These are phyloP conservation scores for Rapana venosa DNA, from an alignment of 2,888 invertebrate species.

Conservation along the genomic window DNA sequence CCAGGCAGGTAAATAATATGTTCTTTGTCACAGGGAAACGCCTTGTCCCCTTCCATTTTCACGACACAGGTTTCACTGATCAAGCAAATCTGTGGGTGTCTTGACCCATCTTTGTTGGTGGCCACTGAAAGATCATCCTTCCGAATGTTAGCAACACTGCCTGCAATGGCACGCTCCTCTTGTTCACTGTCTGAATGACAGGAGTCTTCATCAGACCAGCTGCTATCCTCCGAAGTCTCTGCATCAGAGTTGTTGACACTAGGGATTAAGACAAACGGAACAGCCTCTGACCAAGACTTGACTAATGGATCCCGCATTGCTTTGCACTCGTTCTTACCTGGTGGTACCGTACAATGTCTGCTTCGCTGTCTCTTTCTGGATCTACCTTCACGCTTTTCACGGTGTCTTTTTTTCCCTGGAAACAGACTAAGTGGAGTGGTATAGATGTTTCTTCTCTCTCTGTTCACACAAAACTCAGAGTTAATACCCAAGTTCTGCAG, in stretches of 20 bases:
- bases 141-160: not conserved
- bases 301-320: not conserved
- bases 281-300: constrained; percentile 21
- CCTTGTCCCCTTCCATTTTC: not conserved
- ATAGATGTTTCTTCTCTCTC: not conserved
- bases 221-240: not conserved
- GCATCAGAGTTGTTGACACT: not conserved
- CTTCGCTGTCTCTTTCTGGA: not conserved
- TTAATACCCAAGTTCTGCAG: not conserved
- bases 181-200: not conserved
- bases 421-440: not conserved
- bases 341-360: not conserved
- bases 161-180: not conserved
- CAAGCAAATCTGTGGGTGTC: no score
- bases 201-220: constrained; percentile 26
- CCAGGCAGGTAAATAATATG: not conserved
- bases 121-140: not conserved
- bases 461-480: not conserved
- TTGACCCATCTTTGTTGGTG: not conserved
- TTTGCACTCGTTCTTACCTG: not conserved
- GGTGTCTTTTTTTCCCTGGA: not conserved
- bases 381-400: not conserved
- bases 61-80: no score
- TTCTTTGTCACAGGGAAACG: not conserved
- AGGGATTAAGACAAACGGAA: not conserved